Percentiles rank a stretch among this genome's conserved stretches.
Conservation (phyloP, 2,113 vertebrate genomes). For the Erythrocercus mccallii region DNA sequence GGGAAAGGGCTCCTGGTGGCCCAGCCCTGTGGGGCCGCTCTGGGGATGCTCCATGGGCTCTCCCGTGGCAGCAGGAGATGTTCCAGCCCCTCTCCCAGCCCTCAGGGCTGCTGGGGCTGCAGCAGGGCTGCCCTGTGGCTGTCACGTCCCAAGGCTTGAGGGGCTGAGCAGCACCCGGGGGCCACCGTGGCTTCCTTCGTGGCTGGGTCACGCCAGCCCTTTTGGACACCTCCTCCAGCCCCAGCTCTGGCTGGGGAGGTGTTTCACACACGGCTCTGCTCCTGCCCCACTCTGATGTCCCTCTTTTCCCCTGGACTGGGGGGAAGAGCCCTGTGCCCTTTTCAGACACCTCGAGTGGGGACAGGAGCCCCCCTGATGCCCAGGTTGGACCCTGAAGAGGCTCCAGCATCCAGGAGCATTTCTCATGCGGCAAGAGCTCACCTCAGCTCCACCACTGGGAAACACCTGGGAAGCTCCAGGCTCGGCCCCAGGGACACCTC, state of each 20-base stretch:
- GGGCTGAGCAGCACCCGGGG: not conserved
- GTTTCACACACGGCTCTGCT: not conserved
- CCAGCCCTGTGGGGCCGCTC: not conserved
- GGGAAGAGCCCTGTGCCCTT: not conserved
- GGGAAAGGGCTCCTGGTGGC: not conserved
- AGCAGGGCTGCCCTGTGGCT: not conserved
- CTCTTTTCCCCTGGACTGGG: rapidly evolving
- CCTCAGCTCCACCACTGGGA: not conserved
- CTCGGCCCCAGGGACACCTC: not conserved
- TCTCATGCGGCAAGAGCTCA: not conserved
- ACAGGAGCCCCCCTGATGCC: not conserved
- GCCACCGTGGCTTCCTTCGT: not conserved
- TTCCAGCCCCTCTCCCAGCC: not conserved
- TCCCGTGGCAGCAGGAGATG: not conserved
- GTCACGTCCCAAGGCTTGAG: rapidly evolving
- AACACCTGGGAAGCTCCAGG: not conserved
- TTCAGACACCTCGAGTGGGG: not conserved
- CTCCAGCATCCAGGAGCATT: not conserved
- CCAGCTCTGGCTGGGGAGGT: not conserved
- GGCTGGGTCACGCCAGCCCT: not conserved
- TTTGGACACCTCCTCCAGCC: not conserved
- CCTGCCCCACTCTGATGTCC: not conserved
- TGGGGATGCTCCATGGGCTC: rapidly evolving
- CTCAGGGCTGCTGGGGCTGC: not conserved
- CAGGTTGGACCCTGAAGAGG: not conserved